Evolutionary conservation across 2,797 vertebrate genomes (phyloP), one percentile per base, ranked within the genome.

Genomic region (Halcyon badia): DNA sequence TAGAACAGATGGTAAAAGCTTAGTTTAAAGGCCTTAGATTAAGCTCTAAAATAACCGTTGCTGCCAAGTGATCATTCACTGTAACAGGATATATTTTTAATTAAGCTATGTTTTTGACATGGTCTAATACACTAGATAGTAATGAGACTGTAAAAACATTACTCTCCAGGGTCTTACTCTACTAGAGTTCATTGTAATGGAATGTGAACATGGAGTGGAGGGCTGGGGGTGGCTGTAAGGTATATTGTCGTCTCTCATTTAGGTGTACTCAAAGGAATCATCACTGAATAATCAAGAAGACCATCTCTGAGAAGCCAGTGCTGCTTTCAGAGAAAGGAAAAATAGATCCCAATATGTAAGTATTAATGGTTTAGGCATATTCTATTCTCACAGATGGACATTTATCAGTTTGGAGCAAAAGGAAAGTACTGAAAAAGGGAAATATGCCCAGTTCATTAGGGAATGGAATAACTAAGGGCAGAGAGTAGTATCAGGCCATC

Each of bases 1-100:
- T 57, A 94, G 97, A 98, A 97, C 97, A 98, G 97, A 98, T 98
- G 97, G 98, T 91, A 89, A 97, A 97, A 96, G 87, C 96, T 97
- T 97, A 96, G 94, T 90, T 97, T 97, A 97, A 97, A 98, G 83
- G 93, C 89, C 96, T 97, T 70, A 95, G 62, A 94, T 83, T 85
- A 96, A 96, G 96, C 94, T 97, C 97, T 98, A 98, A 97, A 98
- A 96, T 94, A 97, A 97, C 64, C 81, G 71, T 54, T 77, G 93
- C 93, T 98, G 96, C 95, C 96, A 98, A 97, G 93, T 97, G 89
- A 94, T 97, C 97, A 96, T 96, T 98, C 96, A 92, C 71, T 93
- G 75, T 68, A 92, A 89, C 75, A 80, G 68, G 68, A 71, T 85
- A 20, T 77, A 90, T 83, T 83, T 83, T 89, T 82, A 5, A 20